Conservation (phyloP, 2,888 invertebrate genomes). For the Tachina fera region DNA sequence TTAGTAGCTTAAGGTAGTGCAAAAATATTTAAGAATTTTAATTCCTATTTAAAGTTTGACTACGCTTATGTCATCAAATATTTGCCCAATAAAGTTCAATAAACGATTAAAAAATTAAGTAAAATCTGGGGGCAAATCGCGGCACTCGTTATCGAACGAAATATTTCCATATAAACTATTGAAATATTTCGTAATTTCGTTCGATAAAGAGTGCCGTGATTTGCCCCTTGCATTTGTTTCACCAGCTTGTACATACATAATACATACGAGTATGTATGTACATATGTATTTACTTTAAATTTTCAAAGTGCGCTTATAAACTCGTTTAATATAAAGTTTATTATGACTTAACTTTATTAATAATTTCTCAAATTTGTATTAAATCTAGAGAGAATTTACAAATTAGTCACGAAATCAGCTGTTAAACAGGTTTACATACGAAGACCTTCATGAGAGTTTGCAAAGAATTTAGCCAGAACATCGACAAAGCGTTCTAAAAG, state of each 20-base stretch:
- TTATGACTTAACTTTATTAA: background rate
- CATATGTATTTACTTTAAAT: background rate
- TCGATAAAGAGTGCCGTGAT: no score
- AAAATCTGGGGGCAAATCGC: no score
- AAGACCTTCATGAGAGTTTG: background rate
- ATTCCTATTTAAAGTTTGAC: no score
- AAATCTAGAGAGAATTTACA: constrained; percentile 1
- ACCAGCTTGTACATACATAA: background rate
- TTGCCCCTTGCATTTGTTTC: background rate
- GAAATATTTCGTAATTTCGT: no score
- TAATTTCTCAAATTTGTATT: constrained; percentile 3
- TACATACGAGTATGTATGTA: background rate
- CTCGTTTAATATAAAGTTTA: background rate
- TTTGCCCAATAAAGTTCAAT: background rate
- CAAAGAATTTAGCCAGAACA: background rate
- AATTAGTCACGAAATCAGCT: constrained; percentile 21
- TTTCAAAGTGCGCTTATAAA: background rate
- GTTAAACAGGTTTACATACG: no score
- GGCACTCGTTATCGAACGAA: no score
- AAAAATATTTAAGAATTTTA: no score
- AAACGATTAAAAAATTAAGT: background rate
- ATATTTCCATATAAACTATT: no score
- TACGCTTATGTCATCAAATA: no score
- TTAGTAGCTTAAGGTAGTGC: no score
- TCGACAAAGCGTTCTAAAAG: background rate